Base-by-base conservation (phyloP, 1,140 invertebrate species). In the Hestina assimilis region DNA sequence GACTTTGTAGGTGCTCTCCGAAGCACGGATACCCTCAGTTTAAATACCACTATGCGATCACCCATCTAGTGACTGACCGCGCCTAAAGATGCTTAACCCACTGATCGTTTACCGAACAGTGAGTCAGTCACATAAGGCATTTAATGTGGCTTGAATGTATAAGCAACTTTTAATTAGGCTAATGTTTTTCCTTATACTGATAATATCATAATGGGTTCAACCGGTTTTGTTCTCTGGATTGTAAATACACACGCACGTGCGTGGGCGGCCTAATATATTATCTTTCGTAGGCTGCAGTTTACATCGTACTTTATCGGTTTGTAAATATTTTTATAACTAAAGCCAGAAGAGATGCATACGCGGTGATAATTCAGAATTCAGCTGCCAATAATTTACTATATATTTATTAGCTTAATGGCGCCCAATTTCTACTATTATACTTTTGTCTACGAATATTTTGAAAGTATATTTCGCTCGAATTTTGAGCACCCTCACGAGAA, bases 321-420 rank as follows among this genome's bases (percentile, higher is more conserved):
- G 60, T 59, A 63, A 67, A 63, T 59, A 66, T 63, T 59, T 57
- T 57, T 54, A 48, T 12, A 38, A 28, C 21, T 47, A 45, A 28
- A 0, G 51, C 35, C 21, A 42, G 12, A 42, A 42, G 21, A 53
- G 42, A 43, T 38, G 50, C 43, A 15, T 20, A 26, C 31, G 29
- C 19, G 15, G 11, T 33, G 15, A 55, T 54, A 43, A 54, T 61
- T 46, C 47, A 35, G n/a, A 38, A 57, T 41, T 40, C 42, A 41
- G 46, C 31, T 56, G 46, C 38, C 46, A 51, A 46, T 46, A 33
- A 23, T 31, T 47, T 41, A 50, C 47, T 29, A 15, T 40, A 6
- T 56, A 47, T 47, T n/a, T 40, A 41, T 40, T 56, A 56, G 31
- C 14, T 6, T n/a, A 46, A 35, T 35, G 46, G 40, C 40, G 46